A percentile compares a stretch with the other conserved stretches of the same genome.
phyloP scores from a whole-genome alignment of 1,140 invertebrate genomes.

The Rhopalosiphum padi region DNA sequence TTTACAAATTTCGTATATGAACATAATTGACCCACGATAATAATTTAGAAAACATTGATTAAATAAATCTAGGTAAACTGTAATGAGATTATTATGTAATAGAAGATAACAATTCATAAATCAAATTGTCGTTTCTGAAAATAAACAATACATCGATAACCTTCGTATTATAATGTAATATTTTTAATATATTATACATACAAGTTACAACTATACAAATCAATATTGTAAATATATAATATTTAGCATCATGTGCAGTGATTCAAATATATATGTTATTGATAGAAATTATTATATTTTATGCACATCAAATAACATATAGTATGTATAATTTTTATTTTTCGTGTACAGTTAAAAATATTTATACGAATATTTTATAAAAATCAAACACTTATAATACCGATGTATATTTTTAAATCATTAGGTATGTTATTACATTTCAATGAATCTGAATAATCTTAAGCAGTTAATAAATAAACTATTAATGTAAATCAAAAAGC shows the following conservation, averaged over 20 bases:
- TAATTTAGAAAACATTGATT: neutral
- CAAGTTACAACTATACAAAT: neutral
- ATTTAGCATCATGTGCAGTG: neutral
- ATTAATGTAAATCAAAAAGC: neutral
- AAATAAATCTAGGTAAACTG: neutral
- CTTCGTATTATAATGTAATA: neutral
- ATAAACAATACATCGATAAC: constrained; percentile 2
- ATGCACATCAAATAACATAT: neutral
- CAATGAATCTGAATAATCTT: too few species aligned
- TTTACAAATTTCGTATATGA: neutral
- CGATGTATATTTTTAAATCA: neutral
- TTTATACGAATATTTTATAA: neutral
- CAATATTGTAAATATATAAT: neutral
- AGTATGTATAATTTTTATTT: neutral
- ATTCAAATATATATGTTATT: neutral
- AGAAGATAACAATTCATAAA: neutral
- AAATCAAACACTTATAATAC: neutral
- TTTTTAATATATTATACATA: neutral
- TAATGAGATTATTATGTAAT: neutral
- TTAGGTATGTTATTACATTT: neutral
- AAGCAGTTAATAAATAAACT: neutral
- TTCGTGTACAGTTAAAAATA: neutral
- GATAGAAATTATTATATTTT: neutral
- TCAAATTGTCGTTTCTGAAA: neutral
- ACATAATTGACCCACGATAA: neutral